phyloP scores from a whole-genome alignment of 2,888 invertebrate genomes.

The Limnephilus auricula region DNA sequence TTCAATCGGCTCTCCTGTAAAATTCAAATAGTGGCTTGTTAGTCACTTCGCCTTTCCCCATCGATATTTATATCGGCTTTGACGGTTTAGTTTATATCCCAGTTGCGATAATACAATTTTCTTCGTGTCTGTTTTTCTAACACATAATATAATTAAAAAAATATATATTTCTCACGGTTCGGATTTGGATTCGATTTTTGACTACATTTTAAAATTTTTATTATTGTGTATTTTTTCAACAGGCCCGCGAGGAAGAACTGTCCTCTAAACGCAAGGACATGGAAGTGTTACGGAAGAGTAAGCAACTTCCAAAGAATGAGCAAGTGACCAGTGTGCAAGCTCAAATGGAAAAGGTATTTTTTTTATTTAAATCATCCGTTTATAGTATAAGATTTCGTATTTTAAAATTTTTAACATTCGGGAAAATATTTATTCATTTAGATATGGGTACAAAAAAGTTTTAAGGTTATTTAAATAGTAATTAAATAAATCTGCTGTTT shows the following conservation, averaged over 20 bases:
- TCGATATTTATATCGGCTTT: not conserved
- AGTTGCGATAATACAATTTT: not conserved
- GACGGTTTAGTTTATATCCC: not conserved
- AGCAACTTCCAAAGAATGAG: slow-evolving; percentile 68
- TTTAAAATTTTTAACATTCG: no score
- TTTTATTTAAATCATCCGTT: no score
- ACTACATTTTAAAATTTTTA: not conserved
- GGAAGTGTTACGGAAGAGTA: slow-evolving; percentile 72
- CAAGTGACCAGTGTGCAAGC: slow-evolving; percentile 69
- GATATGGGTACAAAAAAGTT: no score
- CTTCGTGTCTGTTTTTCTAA: not conserved
- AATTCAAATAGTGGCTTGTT: no score
- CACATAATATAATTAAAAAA: not conserved
- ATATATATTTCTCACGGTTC: not conserved
- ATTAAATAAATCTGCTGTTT: no score
- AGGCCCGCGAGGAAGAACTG: slow-evolving; percentile 81
- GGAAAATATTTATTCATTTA: no score
- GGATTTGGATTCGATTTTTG: not conserved
- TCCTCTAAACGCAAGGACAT: slow-evolving; percentile 74
- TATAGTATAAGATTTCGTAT: no score
- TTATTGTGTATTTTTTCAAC: slow-evolving; percentile 56
- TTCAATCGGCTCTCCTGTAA: no score
- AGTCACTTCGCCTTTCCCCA: no score
- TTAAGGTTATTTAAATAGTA: no score
- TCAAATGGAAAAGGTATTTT: slow-evolving; percentile 72